Evolutionary conservation across 2,888 invertebrate genomes (phyloP).

Genomic region (Terebella lapidaria): DNA sequence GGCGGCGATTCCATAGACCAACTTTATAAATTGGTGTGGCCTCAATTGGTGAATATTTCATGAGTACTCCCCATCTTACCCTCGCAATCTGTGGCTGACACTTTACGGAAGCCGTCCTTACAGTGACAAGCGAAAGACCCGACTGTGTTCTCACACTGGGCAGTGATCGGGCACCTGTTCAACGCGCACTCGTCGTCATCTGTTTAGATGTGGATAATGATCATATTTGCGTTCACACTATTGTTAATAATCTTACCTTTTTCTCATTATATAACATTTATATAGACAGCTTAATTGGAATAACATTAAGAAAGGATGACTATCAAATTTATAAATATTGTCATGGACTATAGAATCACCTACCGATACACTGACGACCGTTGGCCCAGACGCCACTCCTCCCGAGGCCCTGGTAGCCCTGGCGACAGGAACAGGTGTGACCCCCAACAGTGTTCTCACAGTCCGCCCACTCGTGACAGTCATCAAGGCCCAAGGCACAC

Average conservation of each 20-base stretch:
- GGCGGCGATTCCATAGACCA: too few relatives aligned
- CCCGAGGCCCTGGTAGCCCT: constrained; percentile 10
- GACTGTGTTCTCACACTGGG: constrained; percentile 10
- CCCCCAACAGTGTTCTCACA: constrained; percentile 26
- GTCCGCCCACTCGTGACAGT: constrained; percentile 23
- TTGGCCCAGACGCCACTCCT: constrained; percentile 9
- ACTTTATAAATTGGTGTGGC: too few relatives aligned
- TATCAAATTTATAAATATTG: too few relatives aligned
- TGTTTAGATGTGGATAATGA: too few relatives aligned
- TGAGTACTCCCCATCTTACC: constrained; percentile 5
- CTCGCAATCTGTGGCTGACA: constrained; percentile 5
- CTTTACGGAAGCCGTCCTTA: constrained; percentile 9
- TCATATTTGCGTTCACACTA: too few relatives aligned
- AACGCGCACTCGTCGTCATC: constrained; percentile 14
- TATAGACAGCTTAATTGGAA: not conserved
- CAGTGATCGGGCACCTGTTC: constrained; percentile 4
- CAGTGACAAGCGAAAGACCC: constrained; percentile 15
- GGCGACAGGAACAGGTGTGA: constrained; percentile 20
- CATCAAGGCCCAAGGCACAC: constrained; percentile 8
- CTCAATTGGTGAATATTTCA: too few relatives aligned
- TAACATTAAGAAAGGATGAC: not conserved
- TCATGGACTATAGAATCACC: too few relatives aligned
- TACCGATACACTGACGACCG: constrained; percentile 13
- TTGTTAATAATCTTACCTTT: too few relatives aligned
- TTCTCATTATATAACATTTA: too few relatives aligned